Evolutionary conservation across 2,888 invertebrate species (phyloP).

Genomic region (Crematogaster levior): DNA sequence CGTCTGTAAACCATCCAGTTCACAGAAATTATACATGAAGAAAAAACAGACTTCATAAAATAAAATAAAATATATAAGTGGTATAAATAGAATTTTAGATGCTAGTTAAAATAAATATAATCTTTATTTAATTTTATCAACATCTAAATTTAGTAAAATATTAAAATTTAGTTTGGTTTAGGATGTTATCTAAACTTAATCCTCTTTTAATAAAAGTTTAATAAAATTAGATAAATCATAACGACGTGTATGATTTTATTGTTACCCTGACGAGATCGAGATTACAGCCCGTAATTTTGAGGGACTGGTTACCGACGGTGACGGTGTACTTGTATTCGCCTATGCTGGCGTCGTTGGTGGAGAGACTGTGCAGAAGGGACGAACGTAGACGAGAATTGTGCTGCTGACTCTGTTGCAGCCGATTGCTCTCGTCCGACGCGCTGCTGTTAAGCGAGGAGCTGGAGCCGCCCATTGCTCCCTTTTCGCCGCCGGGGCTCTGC

Average conservation of each 20-base stretch:
- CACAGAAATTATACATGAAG: not conserved
- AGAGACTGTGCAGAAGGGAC: slow-evolving; percentile 91
- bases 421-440: slow-evolving; percentile 88
- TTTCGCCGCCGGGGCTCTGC: slow-evolving; percentile 86
- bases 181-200: not conserved
- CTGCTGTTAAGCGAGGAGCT: slow-evolving; percentile 93
- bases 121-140: not conserved
- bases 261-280: slow-evolving; percentile 94
- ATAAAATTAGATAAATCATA: not conserved
- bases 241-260: not conserved
- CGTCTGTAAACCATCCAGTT: slow-evolving; percentile 87
- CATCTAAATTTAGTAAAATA: not conserved
- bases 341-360: slow-evolving; percentile 93
- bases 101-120: slow-evolving; percentile 16
- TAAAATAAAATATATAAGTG: slow-evolving; percentile 14
- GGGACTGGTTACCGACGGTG: slow-evolving; percentile 92
- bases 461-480: slow-evolving; percentile 89
- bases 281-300: slow-evolving; percentile 95
- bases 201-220: not conserved
- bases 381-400: slow-evolving; percentile 88
- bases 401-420: slow-evolving; percentile 82
- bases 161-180: not conserved
- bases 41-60: slow-evolving; percentile 15
- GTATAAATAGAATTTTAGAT: not conserved
- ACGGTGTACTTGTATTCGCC: slow-evolving; percentile 97